Percentiles rank a stretch among this genome's conserved stretches.
Conservation (phyloP, 2,797 vertebrate genomes). For the Echiichthys vipera region DNA sequence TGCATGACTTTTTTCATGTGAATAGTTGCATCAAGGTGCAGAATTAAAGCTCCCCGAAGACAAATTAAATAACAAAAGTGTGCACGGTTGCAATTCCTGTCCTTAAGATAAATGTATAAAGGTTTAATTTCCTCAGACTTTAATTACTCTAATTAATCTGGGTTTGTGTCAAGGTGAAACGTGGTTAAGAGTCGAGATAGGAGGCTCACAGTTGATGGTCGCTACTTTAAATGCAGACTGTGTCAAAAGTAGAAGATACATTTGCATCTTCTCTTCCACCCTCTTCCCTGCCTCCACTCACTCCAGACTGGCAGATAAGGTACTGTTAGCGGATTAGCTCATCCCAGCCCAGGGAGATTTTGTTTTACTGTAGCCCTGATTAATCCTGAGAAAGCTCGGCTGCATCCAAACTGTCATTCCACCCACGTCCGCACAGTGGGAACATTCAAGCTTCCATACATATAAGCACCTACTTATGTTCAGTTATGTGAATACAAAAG, state of each 20-base stretch:
- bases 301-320: slow-evolving; percentile 58
- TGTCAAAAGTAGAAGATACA: slow-evolving; percentile 25
- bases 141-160: slow-evolving; percentile 24
- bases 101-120: slow-evolving; percentile 1
- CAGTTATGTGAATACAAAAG: slow-evolving; percentile 32
- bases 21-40: slow-evolving; percentile 2
- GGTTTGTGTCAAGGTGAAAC: slow-evolving; percentile 34
- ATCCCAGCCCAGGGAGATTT: slow-evolving; percentile 63
- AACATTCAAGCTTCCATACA: slow-evolving; percentile 31
- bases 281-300: slow-evolving; percentile 19
- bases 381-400: slow-evolving; percentile 62
- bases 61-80: slow-evolving; percentile 4
- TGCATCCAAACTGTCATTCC: slow-evolving; percentile 50
- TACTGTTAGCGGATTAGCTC: slow-evolving; percentile 66
- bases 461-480: slow-evolving; percentile 53
- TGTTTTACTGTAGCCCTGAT: slow-evolving; percentile 56
- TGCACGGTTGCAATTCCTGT: slow-evolving; percentile 10
- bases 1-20: neutral
- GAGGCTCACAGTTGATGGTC: neutral
- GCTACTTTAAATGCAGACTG: slow-evolving; percentile 23
- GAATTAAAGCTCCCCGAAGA: slow-evolving; percentile 1
- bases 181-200: neutral
- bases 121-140: slow-evolving; percentile 20
- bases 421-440: slow-evolving; percentile 50
- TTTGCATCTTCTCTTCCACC: slow-evolving; percentile 29